These are phyloP conservation scores for Mionectes olivaceus DNA, from an alignment of 2,797 vertebrate species.

Conservation along the genomic window DNA sequence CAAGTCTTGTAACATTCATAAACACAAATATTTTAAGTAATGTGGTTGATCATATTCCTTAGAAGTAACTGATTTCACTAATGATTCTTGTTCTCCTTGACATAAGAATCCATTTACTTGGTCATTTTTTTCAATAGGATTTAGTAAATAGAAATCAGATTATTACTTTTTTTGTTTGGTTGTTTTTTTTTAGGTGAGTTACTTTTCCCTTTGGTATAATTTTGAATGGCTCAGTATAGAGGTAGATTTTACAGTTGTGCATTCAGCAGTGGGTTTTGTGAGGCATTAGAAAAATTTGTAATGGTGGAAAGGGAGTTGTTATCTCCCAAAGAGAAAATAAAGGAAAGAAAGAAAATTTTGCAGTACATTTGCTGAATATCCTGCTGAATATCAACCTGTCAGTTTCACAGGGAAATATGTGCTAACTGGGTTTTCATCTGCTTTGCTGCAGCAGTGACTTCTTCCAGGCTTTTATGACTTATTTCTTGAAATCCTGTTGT, in stretches of 20 bases:
- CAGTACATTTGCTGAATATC: neutral
- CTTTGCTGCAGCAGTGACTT: neutral
- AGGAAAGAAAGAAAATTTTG: neutral
- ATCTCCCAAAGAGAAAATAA: neutral
- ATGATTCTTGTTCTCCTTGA: neutral
- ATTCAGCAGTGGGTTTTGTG: neutral
- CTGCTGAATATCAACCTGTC: neutral
- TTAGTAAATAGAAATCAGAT: neutral
- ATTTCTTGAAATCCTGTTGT: conserved; percentile 4
- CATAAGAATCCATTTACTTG: neutral
- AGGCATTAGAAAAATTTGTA: neutral
- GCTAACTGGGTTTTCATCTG: neutral
- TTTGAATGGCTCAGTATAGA: neutral
- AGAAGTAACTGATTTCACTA: neutral
- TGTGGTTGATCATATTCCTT: neutral
- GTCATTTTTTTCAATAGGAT: neutral
- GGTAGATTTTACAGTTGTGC: neutral
- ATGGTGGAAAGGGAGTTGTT: neutral
- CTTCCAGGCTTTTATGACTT: conserved; percentile 25
- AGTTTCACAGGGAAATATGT: neutral
- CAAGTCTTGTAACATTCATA: neutral
- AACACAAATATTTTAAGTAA: neutral
- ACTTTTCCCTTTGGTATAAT: neutral
- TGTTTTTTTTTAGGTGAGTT: neutral
- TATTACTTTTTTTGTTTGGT: too few species aligned